Evolutionary conservation across 1,140 invertebrate species (phyloP).

Genomic region (Eumeta japonica): DNA sequence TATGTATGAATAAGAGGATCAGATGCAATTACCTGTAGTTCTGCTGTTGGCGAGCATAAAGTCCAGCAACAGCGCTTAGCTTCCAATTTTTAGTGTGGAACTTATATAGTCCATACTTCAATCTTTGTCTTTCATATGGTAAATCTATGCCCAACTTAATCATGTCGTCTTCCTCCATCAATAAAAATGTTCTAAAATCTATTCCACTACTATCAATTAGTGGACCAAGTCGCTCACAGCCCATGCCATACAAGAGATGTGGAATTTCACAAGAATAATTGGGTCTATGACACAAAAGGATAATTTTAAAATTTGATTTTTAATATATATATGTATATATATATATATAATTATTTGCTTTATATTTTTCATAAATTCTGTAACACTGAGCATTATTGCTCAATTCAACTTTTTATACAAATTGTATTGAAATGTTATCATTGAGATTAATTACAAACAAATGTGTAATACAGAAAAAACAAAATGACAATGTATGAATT

Average conservation of each 20-base stretch:
- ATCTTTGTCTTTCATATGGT: conserved; percentile 54
- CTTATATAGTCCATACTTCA: conserved; percentile 45
- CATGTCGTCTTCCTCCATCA: conserved; percentile 55
- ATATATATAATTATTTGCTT: not conserved
- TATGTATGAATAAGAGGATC: too few relatives aligned
- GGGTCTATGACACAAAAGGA: conserved; percentile 30
- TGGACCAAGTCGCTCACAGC: conserved; percentile 45
- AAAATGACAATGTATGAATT: not conserved
- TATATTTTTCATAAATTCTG: not conserved
- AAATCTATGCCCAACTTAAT: conserved; percentile 53
- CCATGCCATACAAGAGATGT: conserved; percentile 57
- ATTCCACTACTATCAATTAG: conserved; percentile 44
- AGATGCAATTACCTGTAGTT: conserved; percentile 31
- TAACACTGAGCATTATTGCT: not conserved
- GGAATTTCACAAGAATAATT: conserved; percentile 38
- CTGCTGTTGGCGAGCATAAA: conserved; percentile 24
- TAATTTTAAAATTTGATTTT: conserved; percentile 4
- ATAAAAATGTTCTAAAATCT: conserved; percentile 55
- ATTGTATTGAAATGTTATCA: not conserved
- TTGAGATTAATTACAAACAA: not conserved
- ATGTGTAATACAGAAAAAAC: not conserved
- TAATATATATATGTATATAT: not conserved
- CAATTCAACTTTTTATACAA: too few relatives aligned
- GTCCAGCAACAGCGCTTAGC: conserved; percentile 36
- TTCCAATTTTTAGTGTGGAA: conserved; percentile 60